Evolutionary conservation across 2,888 invertebrate genomes (phyloP).

Genomic region (Rotaria sp.): DNA sequence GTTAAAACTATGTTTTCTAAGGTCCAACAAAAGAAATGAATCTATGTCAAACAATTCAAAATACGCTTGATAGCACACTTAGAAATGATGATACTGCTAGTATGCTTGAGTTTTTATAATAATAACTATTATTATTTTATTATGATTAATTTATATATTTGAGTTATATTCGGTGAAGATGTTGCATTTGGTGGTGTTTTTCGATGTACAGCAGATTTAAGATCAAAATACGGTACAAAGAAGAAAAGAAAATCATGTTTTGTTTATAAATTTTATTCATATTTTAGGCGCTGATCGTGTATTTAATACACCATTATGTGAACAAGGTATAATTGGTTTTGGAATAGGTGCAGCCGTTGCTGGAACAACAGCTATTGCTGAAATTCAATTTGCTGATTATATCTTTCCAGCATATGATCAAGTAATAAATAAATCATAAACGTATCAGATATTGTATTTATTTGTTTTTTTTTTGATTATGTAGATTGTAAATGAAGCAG

Average conservation of each 20-base stretch:
- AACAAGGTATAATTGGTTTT: constrained; percentile 76
- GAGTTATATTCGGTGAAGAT: constrained; percentile 83
- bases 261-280: constrained; percentile 33
- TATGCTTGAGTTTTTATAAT: background rate
- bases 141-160: background rate
- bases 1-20: background rate
- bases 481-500: constrained; percentile 68
- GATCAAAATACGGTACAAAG: constrained; percentile 73
- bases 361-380: constrained; percentile 88
- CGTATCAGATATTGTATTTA: too few relatives aligned
- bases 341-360: constrained; percentile 83
- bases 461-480: too few relatives aligned
- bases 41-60: constrained; percentile 90
- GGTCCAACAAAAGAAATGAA: constrained; percentile 62
- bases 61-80: constrained; percentile 78
- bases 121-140: background rate
- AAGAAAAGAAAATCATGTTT: background rate
- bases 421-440: constrained; percentile 57
- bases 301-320: constrained; percentile 71
- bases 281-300: constrained; percentile 68
- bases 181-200: constrained; percentile 97
- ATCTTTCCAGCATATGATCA: constrained; percentile 98
- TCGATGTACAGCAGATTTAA: constrained; percentile 81
- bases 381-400: constrained; percentile 98
- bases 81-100: constrained; percentile 64